phyloP scores from a whole-genome alignment of 2,888 invertebrate species.

The Dynastes maya region DNA sequence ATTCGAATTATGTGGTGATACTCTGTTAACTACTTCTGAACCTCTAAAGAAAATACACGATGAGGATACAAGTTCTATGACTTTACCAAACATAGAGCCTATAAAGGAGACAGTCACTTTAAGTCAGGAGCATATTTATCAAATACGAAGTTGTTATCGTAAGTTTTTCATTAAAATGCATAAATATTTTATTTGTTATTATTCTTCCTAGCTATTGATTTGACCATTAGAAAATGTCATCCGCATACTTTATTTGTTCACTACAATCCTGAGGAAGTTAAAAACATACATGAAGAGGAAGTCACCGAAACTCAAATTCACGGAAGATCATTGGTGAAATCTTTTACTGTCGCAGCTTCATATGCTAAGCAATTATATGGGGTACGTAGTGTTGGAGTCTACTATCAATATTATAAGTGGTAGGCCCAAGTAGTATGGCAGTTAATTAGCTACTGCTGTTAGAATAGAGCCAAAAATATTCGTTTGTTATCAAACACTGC shows the following conservation, averaged over 20 bases:
- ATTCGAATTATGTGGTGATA: constrained; percentile 78
- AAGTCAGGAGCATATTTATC: constrained; percentile 77
- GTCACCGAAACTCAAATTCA: constrained; percentile 80
- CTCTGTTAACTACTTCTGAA: constrained; percentile 77
- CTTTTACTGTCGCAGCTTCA: constrained; percentile 83
- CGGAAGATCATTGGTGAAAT: constrained; percentile 81
- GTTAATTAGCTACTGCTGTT: too few species aligned
- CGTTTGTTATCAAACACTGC: too few species aligned
- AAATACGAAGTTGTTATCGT: constrained; percentile 79
- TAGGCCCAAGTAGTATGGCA: too few species aligned
- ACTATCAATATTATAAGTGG: too few species aligned
- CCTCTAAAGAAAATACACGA: constrained; percentile 74
- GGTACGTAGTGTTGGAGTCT: constrained; percentile 68
- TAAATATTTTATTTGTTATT: neutral
- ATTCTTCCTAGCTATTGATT: constrained; percentile 71
- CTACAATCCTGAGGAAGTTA: constrained; percentile 77
- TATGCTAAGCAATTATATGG: constrained; percentile 85
- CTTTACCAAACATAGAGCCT: constrained; percentile 84
- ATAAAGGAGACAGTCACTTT: constrained; percentile 82
- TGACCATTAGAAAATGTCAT: constrained; percentile 71
- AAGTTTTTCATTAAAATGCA: constrained; percentile 69
- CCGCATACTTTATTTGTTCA: constrained; percentile 88
- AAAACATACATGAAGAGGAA: constrained; percentile 79
- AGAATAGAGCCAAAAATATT: too few species aligned
- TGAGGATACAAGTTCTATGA: constrained; percentile 72